These are phyloP conservation scores for Stegostoma tigrinum DNA, from an alignment of 2,113 vertebrate species.

Conservation along the genomic window DNA sequence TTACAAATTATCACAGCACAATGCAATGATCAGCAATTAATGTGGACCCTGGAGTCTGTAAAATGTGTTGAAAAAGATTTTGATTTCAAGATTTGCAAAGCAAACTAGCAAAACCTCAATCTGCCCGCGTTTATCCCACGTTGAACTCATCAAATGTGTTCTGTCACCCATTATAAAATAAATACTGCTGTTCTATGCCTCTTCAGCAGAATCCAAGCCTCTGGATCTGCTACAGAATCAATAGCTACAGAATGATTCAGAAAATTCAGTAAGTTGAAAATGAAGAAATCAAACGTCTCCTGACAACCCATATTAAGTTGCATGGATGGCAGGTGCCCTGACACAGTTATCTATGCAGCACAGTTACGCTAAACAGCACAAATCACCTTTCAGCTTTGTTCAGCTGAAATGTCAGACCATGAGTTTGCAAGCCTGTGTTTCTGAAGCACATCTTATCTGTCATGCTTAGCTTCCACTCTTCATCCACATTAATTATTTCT, in stretches of 20 bases:
- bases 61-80: not conserved
- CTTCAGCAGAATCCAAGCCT: not conserved
- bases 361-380: not conserved
- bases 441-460: not conserved
- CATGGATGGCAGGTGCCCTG: not conserved
- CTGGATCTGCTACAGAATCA: not conserved
- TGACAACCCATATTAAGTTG: not conserved
- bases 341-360: not conserved
- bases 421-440: not conserved
- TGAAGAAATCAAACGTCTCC: not conserved
- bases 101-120: not conserved
- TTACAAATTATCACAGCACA: not conserved
- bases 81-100: not conserved
- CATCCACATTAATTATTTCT: not conserved
- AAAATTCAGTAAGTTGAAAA: not conserved
- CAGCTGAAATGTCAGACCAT: not conserved
- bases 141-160: not conserved
- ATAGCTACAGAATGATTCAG: not conserved
- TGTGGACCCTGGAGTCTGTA: not conserved
- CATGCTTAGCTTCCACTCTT: not conserved
- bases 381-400: not conserved
- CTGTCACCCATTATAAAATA: not conserved
- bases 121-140: not conserved
- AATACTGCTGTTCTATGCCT: not conserved
- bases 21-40: not conserved